Evolutionary conservation across 2,797 vertebrate species (phyloP).

Genomic region (Picus viridis): DNA sequence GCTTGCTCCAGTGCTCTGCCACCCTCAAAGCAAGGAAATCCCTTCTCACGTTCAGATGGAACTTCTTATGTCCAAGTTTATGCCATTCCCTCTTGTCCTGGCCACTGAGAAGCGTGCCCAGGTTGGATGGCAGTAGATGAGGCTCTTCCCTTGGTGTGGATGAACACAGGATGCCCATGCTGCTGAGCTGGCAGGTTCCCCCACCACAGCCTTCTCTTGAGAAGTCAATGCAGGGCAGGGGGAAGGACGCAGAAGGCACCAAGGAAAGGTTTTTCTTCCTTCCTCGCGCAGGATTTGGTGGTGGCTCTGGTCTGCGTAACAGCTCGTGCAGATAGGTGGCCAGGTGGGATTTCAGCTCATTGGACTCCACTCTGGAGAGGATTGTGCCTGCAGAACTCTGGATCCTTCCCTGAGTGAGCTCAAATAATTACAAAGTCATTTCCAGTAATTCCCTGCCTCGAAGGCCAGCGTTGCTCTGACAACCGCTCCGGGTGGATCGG

Average conservation of each 20-base stretch:
- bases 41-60: too few species aligned
- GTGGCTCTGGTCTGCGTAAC: not conserved
- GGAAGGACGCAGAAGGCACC: not conserved
- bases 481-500: conserved; percentile 11
- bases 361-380: not conserved
- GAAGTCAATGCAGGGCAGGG: not conserved
- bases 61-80: too few species aligned
- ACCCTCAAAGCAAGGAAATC: too few species aligned
- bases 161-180: not conserved
- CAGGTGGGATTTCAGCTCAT: conserved; percentile 2
- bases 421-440: conserved; percentile 32
- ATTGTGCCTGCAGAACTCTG: not conserved
- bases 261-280: not conserved
- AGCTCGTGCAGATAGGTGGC: not conserved
- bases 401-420: not conserved
- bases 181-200: not conserved
- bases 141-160: not conserved
- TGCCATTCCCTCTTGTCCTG: too few species aligned
- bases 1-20: too few species aligned
- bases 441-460: conserved; percentile 44
- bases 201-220: not conserved
- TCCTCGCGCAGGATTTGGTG: not conserved
- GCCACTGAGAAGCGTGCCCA: rapidly evolving
- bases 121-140: not conserved
- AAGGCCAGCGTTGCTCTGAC: conserved; percentile 48